A percentile compares a stretch with the other conserved stretches of the same genome.
Evolutionary conservation across 2,113 vertebrate genomes (phyloP).

Genomic region (Callorhinus ursinus): DNA sequence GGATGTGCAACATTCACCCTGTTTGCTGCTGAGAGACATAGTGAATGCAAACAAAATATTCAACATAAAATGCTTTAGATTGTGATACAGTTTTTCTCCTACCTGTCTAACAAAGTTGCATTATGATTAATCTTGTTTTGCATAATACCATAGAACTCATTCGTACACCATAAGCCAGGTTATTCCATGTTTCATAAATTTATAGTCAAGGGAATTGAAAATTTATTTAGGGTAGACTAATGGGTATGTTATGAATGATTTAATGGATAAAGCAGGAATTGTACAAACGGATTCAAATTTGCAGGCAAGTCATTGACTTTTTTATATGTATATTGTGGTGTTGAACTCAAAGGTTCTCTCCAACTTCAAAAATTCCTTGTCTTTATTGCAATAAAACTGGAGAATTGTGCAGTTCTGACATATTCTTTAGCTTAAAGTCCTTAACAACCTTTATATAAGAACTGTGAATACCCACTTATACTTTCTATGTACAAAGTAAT

Average conservation of each 20-base stretch:
- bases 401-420: background rate
- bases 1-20: background rate
- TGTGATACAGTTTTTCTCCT: background rate
- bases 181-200: background rate
- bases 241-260: background rate
- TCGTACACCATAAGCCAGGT: background rate
- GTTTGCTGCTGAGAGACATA: background rate
- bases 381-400: background rate
- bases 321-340: background rate
- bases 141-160: background rate
- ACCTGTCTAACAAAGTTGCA: background rate
- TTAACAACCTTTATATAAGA: background rate
- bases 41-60: conserved; percentile 10
- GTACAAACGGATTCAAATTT: background rate
- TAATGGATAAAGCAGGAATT: background rate
- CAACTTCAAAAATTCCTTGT: background rate
- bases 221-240: background rate
- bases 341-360: background rate
- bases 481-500: background rate
- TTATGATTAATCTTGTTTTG: background rate
- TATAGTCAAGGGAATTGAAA: background rate
- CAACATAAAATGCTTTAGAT: background rate
- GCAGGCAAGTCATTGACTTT: background rate
- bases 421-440: background rate
- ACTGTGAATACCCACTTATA: background rate